phyloP scores from a whole-genome alignment of 2,888 invertebrate genomes.

The Eilema depressum region DNA sequence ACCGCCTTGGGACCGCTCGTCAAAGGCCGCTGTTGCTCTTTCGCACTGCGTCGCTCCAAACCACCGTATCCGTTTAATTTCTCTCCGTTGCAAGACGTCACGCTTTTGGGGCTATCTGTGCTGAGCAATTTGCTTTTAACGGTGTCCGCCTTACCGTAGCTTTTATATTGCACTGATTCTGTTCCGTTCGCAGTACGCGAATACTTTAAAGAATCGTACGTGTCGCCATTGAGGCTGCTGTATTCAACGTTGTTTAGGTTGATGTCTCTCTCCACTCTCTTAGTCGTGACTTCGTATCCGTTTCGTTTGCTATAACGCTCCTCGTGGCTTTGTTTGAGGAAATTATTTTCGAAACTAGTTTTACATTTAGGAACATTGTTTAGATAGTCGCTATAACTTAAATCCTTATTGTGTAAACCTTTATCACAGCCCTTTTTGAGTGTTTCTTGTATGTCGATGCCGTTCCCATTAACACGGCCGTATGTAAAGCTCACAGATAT shows the following conservation, averaged over 20 bases:
- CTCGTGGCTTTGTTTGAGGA: conserved; percentile 81
- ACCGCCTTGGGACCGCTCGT: conserved; percentile 80
- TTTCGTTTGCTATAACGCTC: conserved; percentile 82
- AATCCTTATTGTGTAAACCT: conserved; percentile 83
- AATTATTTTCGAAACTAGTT: conserved; percentile 84
- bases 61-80: conserved; percentile 77
- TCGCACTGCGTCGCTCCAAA: conserved; percentile 71
- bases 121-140: conserved; percentile 84
- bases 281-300: conserved; percentile 74
- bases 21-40: conserved; percentile 74
- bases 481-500: conserved; percentile 76
- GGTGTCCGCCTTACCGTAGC: conserved; percentile 82
- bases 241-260: conserved; percentile 82
- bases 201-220: conserved; percentile 84
- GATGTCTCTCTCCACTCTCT: conserved; percentile 79
- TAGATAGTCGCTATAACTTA: conserved; percentile 81
- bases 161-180: conserved; percentile 84
- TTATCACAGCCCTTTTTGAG: conserved; percentile 86
- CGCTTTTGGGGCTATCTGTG: conserved; percentile 83
- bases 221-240: conserved; percentile 79
- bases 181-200: conserved; percentile 84
- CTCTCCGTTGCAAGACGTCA: conserved; percentile 82
- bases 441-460: conserved; percentile 82
- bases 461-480: conserved; percentile 75
- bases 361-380: conserved; percentile 86